Conservation (phyloP, 2,888 invertebrate species). For the Nymphalis c-album region DNA sequence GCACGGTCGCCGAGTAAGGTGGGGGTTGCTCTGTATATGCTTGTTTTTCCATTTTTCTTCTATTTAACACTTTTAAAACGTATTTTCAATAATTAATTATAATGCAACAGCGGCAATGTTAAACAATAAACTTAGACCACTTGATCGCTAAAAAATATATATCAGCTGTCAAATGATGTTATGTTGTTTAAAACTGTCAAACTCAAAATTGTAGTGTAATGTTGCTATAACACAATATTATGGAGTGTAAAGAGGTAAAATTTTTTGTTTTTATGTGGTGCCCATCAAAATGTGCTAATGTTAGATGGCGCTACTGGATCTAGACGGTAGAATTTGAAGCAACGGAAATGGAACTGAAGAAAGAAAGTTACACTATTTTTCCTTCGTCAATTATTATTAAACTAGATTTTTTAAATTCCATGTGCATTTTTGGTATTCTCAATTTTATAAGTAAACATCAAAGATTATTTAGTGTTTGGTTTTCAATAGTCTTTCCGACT, state of each 20-base stretch:
- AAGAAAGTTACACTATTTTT: not conserved
- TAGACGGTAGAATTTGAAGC: too few species aligned
- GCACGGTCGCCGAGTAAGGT: conserved; percentile 74
- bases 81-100: not conserved
- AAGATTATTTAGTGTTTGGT: too few species aligned
- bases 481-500: too few species aligned
- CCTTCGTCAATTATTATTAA: too few species aligned
- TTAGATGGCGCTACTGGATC: too few species aligned
- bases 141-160: not conserved
- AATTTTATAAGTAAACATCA: too few species aligned
- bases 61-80: conserved; percentile 21
- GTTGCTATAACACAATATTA: not conserved
- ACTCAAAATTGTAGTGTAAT: not conserved
- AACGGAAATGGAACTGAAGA: not conserved
- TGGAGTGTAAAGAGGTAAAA: too few species aligned
- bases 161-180: conserved; percentile 13
- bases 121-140: conserved; percentile 19
- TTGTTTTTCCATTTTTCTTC: conserved; percentile 65
- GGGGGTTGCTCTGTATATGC: conserved; percentile 74
- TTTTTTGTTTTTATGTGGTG: too few species aligned
- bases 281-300: too few species aligned
- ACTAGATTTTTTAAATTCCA: too few species aligned
- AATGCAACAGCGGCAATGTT: not conserved
- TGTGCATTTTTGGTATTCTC: too few species aligned
- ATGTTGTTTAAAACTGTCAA: conserved; percentile 4